Conservation (phyloP, 2,113 vertebrate genomes). For the Bothrops jararaca region DNA sequence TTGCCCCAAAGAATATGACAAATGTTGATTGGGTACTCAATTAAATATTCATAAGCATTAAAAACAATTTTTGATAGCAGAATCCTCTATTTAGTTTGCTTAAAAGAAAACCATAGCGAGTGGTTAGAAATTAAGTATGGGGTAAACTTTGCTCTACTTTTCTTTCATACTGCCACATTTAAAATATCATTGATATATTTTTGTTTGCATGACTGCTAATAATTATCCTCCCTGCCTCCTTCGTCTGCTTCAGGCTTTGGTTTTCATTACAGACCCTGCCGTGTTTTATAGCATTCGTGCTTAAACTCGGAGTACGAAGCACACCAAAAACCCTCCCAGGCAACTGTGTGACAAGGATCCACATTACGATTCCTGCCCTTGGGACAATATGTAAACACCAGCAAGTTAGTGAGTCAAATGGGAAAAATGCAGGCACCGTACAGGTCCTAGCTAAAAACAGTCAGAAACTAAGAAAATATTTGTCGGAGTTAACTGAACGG, state of each 20-base stretch:
- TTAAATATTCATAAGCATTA: neutral
- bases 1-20: neutral
- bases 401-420: constrained; percentile 9
- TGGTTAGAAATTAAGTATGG: neutral
- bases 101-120: neutral
- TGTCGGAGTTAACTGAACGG: neutral
- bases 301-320: neutral
- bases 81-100: neutral
- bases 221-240: neutral
- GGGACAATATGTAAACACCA: neutral
- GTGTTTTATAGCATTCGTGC: neutral
- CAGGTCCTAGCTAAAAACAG: neutral
- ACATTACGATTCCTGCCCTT: neutral
- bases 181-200: neutral
- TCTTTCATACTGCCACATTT: neutral
- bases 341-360: neutral
- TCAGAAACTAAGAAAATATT: neutral
- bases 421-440: neutral
- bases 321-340: neutral
- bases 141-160: neutral
- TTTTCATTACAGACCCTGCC: rapidly evolving
- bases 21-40: neutral
- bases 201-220: neutral
- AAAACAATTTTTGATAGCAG: neutral
- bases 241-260: neutral